Evolutionary conservation across 2,888 invertebrate genomes (phyloP), one percentile per base, ranked within the genome.

Genomic region (Drosophila paracracens): DNA sequence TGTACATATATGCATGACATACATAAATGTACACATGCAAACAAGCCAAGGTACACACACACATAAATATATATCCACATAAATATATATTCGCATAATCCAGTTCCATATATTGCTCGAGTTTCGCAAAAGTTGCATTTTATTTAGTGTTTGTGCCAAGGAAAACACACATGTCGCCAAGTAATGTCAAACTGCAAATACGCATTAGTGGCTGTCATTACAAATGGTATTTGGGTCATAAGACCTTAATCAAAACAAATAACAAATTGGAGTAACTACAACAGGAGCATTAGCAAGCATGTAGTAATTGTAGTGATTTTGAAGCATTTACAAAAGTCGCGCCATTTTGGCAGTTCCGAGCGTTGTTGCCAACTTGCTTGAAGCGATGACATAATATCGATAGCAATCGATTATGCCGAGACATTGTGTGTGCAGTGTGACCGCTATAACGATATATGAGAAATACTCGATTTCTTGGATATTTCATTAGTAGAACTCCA

Each of bases 121-220:
- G 57, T 76, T 79, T 70, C 18, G 62, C 64, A 64, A 86, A 86
- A 83, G 82, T 86, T 83, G 74, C 71, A 76, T 70, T 83, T 83
- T 87, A 86, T 86, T 83, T 86, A 74, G 79, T 77, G 72, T 66
- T 48, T 74, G 66, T 53, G 60, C 51, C 35, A 74, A 50, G 29
- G 62, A 62, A 52, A 48, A 53, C 38, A 64, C 69, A 75, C 46
- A 60, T 71, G 79, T 79, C 68, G 40, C 33, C n/a, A 64, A 76
- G 63, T 63, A 76, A 72, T 72, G 75, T 67, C 64, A 56, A 65
- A 79, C 75, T 66, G 65, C 72, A 75, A 79, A 73, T 66, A 63
- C 72, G 65, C 80, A 80, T 82, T 76, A 82, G 80, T 43, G 40
- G 27, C 50, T 54, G 40, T 51, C 46, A 27, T 57, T 53, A 46